These are phyloP conservation scores for Papilio glaucus DNA, from an alignment of 1,140 invertebrate genomes.

Conservation along the genomic window DNA sequence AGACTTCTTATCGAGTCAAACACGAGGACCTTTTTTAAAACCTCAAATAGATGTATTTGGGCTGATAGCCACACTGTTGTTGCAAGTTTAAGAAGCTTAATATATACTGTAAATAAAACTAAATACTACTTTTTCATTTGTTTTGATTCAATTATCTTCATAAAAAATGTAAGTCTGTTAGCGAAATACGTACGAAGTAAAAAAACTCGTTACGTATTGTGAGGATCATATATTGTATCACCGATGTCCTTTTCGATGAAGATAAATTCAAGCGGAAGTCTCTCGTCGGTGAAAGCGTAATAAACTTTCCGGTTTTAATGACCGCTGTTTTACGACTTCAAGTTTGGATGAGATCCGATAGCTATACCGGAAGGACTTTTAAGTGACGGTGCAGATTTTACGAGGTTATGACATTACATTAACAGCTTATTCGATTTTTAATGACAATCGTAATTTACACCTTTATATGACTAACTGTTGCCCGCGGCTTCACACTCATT, in stretches of 20 bases:
- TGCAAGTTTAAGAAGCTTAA: too few species aligned
- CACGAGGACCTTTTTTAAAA: too few species aligned
- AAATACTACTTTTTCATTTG: too few species aligned
- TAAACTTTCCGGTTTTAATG: conserved; percentile 15
- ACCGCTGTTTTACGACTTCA: conserved; percentile 7
- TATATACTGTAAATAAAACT: too few species aligned
- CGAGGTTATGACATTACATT: not conserved
- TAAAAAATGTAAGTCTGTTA: not conserved
- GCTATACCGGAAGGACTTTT: not conserved
- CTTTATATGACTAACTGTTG: too few species aligned
- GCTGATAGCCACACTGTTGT: too few species aligned
- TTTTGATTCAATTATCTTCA: not conserved
- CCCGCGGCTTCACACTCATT: too few species aligned
- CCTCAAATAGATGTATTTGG: too few species aligned
- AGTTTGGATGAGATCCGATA: conserved; percentile 17
- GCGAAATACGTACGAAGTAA: not conserved
- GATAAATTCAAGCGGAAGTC: conserved; percentile 10
- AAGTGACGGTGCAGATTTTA: conserved; percentile 6
- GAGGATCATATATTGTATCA: not conserved
- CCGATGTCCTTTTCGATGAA: conserved; percentile 1
- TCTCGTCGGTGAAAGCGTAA: conserved; percentile 7
- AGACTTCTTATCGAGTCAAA: too few species aligned
- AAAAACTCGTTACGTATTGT: not conserved
- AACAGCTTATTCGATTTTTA: not conserved
- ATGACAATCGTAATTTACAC: not conserved